These are phyloP conservation scores for Galendromus occidentalis DNA, from an alignment of 1,140 invertebrate species.

Conservation along the genomic window DNA sequence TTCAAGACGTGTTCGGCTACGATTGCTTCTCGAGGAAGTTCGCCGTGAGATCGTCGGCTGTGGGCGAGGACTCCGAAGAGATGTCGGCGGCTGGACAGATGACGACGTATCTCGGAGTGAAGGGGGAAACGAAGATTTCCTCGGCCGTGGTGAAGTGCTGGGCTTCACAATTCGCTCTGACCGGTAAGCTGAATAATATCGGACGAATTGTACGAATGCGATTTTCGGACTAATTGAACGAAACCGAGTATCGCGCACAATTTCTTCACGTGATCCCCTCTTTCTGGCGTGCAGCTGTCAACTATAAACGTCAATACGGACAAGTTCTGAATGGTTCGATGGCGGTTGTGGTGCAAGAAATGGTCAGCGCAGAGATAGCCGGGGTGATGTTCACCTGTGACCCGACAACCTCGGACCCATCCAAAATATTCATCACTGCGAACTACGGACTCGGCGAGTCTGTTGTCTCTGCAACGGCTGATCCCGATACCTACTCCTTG, in stretches of 20 bases:
- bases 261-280: neutral
- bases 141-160: conserved; percentile 45
- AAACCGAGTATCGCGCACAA: neutral
- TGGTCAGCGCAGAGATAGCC: conserved; percentile 45
- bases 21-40: conserved; percentile 18
- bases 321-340: conserved; percentile 41
- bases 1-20: neutral
- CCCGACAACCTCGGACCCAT: conserved; percentile 43
- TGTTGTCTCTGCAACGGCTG: conserved; percentile 48
- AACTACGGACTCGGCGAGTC: conserved; percentile 62
- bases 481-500: conserved; percentile 39
- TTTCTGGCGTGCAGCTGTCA: conserved; percentile 36
- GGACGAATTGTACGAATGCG: no score
- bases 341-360: conserved; percentile 56
- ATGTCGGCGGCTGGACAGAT: conserved; percentile 58
- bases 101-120: conserved; percentile 45
- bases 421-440: conserved; percentile 45
- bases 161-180: conserved; percentile 50
- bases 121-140: conserved; percentile 30
- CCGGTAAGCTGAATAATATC: conserved; percentile 30
- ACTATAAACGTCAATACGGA: conserved; percentile 45
- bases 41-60: conserved; percentile 43
- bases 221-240: conserved; percentile 45
- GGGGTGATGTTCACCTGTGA: conserved; percentile 60
- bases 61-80: conserved; percentile 49